phyloP scores from a whole-genome alignment of 2,113 vertebrate species.

The Cisticola juncidis region DNA sequence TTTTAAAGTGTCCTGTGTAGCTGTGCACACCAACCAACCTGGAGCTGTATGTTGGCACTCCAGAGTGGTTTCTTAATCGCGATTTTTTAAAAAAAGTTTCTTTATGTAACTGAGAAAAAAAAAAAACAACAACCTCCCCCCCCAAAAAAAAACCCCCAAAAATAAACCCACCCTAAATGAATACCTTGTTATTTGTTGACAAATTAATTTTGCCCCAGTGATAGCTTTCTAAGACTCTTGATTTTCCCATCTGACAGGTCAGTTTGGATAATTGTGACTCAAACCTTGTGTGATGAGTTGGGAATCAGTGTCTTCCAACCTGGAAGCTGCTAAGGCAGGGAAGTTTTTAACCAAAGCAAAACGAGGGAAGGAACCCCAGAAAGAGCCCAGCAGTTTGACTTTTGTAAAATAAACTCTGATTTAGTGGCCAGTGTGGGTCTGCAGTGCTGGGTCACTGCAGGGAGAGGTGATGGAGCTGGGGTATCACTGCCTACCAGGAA shows the following conservation, averaged over 20 bases:
- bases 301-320: neutral
- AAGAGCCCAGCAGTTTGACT: neutral
- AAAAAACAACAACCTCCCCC: no score
- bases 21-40: neutral
- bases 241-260: neutral
- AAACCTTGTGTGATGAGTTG: neutral
- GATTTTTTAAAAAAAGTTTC: no score
- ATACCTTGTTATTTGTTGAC: neutral
- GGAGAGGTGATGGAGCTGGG: neutral
- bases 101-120: neutral
- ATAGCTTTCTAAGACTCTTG: neutral
- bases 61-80: neutral
- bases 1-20: neutral
- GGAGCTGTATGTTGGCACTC: neutral
- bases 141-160: no score
- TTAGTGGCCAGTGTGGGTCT: neutral
- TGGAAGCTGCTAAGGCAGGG: neutral
- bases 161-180: neutral
- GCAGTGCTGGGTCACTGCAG: neutral
- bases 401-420: neutral
- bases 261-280: neutral
- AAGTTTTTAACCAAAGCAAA: neutral
- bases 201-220: neutral
- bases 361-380: neutral
- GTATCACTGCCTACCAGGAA: no score